Evolutionary conservation across 2,797 vertebrate species (phyloP), one percentile per base, ranked within the genome.

Genomic region (Botia kubotai): DNA sequence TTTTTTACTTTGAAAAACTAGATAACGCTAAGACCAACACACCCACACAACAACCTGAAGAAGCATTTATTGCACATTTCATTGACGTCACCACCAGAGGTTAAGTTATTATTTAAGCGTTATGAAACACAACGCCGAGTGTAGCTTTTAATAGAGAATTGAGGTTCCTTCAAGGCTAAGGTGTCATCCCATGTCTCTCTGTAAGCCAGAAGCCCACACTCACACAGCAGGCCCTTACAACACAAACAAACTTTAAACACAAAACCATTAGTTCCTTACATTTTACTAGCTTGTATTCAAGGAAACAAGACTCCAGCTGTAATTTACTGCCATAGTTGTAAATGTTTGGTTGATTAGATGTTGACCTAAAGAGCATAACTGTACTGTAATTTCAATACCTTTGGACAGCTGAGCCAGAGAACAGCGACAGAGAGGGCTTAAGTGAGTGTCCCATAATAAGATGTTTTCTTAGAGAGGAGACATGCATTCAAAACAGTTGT

Each of bases 101-200:
- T n/a, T n/a, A n/a, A n/a, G n/a, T 69, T 58, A 77, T 80, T 29
- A 70, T 78, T 72, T 53, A 66, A 70, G 29, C 29, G 4, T 68
- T 80, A 68, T 57, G 53, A 55, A 67, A 79, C 70, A 78, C 46
- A 29, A 4, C 29, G 2, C n/a, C n/a, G 70, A 58, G 78, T 78
- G 53, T 57, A 57, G 21, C 74, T 86, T 84, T 76, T 78, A 82
- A 82, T 83, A 81, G 75, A 77, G 60, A 72, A 77, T 39, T 77
- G 83, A 81, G 78, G 81, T 77, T 84, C 72, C 76, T 74, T 50
- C 75, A 68, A 66, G n/a, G 79, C 73, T 77, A 50, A 36, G 63
- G 72, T 67, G 36, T 55, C 63, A 57, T 72, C 82, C 81, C 77
- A 76, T 70, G 73, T 82, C 58, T 82, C 57, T 82, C 74, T 69